A percentile compares a stretch with the other conserved stretches of the same genome.
Conservation (phyloP, 2,797 vertebrate genomes). For the Thamnophis elegans region DNA sequence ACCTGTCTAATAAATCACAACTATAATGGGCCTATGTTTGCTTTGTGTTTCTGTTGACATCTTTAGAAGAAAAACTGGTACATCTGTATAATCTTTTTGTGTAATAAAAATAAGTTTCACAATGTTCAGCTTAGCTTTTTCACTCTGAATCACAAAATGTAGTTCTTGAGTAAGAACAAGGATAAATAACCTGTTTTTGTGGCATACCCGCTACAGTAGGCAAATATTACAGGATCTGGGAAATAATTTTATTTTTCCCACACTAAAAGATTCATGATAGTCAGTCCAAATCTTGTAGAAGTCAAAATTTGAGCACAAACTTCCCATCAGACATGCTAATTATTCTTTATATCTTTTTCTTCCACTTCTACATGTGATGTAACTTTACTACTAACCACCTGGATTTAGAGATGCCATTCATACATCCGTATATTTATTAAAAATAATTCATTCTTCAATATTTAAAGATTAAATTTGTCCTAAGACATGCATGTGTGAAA, state of each 20-base stretch:
- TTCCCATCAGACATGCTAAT: not conserved
- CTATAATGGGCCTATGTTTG: not conserved
- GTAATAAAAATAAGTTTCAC: not conserved
- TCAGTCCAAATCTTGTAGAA: not conserved
- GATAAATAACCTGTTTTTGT: not conserved
- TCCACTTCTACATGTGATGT: not conserved
- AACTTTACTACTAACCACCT: not conserved
- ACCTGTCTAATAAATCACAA: slow-evolving; percentile 20
- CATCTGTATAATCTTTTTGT: not conserved
- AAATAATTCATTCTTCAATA: not conserved
- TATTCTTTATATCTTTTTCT: not conserved
- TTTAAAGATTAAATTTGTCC: not conserved
- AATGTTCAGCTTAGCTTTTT: not conserved
- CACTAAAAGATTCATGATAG: not conserved
- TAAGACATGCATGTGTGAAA: not conserved
- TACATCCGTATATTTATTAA: not conserved
- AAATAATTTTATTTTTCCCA: not conserved
- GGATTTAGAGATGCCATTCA: not conserved
- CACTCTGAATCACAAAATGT: not conserved
- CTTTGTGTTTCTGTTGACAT: slow-evolving; percentile 4
- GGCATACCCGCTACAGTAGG: not conserved
- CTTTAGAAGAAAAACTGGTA: not conserved
- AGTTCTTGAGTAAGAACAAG: not conserved
- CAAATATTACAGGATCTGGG: not conserved
- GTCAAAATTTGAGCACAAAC: not conserved